These are phyloP conservation scores for Synergus umbraculus DNA, from an alignment of 2,888 invertebrate genomes.

Conservation along the genomic window DNA sequence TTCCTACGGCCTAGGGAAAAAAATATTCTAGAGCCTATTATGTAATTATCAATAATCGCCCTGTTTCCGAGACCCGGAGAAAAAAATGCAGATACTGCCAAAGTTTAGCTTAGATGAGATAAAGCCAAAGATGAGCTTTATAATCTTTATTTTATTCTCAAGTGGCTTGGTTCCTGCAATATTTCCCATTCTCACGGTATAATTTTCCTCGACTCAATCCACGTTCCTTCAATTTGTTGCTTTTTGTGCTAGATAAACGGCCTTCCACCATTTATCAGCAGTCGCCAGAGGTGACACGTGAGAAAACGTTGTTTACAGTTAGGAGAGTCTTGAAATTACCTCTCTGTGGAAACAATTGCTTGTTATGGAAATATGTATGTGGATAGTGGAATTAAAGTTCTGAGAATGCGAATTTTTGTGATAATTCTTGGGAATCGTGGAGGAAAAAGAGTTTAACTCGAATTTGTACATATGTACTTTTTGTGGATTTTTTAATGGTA, in stretches of 20 bases:
- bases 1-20: constrained; percentile 12
- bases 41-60: constrained; percentile 63
- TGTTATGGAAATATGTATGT: background rate
- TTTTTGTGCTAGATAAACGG: background rate
- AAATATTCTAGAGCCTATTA: constrained; percentile 50
- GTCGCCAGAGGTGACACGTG: background rate
- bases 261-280: background rate
- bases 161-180: background rate
- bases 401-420: background rate
- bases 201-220: background rate
- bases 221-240: background rate
- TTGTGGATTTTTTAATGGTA: background rate
- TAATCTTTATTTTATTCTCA: background rate
- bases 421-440: too few relatives aligned
- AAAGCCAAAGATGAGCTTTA: background rate
- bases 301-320: constrained; percentile 1
- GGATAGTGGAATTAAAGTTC: background rate
- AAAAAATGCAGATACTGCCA: background rate
- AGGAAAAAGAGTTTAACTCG: too few relatives aligned
- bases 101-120: too few relatives aligned
- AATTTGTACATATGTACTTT: too few relatives aligned
- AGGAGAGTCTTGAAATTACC: background rate
- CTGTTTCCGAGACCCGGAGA: background rate
- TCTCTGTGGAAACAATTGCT: background rate
- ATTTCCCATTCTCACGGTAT: constrained; percentile 7